Evolutionary conservation across 2,888 invertebrate genomes (phyloP), one percentile per base, ranked within the genome.

Genomic region (Phalera bucephala): DNA sequence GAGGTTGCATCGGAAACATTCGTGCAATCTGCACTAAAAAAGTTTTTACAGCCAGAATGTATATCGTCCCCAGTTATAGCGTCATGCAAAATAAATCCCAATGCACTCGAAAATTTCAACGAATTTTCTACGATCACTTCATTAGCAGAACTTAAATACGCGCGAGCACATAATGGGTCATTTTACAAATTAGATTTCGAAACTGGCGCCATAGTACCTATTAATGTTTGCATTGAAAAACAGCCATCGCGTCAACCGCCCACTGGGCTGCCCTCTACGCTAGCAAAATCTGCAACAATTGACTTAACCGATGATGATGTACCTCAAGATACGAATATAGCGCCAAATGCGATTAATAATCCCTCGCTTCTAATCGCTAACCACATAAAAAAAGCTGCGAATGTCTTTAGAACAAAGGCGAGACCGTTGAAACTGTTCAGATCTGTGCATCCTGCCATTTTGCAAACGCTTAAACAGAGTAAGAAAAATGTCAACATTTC

Each of bases 151-250:
- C 62, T 87, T 1, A 82, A 77, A 58, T 76, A 78, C 37, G 77
- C 80, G 1, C 69, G 65, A 34, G 55, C 70, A 10, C 56, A 75
- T 3, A 56, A 72, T 0, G 79, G 72, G 1, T 44, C 58, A 26
- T 87, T 87, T 52, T 87, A 65, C 42, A 84, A 83, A 63, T 53
- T 83, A 38, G 76, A 87, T 39, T 53, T 76, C n/a, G 56, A 60
- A 0, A 72, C 63, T 5, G 79, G 80, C 3, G 17, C 54, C 8
- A 64, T 88, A 9, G 36, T 63, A n/a, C 64, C 72, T 3, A 79
- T 88, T 41, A 81, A 74, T 44, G 77, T 88, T 3, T 69, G 69
- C 36, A 71, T 87, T 38, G 80, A 78, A 52, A 74, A 65, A 57
- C 35, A 14, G 4, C 6, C 21, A 3, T 5, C n/a, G n/a, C n/a